Percentiles rank a stretch among this genome's conserved stretches.
Evolutionary conservation across 2,797 vertebrate species (phyloP).

Genomic region (Sebastes vulpes): DNA sequence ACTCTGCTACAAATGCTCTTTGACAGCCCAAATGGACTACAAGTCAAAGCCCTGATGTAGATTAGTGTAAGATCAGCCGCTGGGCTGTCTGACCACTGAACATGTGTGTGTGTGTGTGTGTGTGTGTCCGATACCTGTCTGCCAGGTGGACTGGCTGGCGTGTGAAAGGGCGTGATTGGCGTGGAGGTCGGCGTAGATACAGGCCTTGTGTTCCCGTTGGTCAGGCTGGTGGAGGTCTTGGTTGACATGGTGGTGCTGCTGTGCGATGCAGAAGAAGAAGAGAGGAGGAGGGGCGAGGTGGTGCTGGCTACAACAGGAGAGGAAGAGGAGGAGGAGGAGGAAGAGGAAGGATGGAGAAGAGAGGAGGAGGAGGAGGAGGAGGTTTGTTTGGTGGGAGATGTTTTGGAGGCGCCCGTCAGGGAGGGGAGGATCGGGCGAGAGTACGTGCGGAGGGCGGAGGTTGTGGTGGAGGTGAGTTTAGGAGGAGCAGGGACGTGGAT

Average conservation of each 20-base stretch:
- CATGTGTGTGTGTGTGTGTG: slow-evolving; percentile 12
- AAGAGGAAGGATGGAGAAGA: not conserved
- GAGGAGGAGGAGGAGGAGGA: slow-evolving; percentile 19
- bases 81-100: slow-evolving; percentile 21
- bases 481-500: slow-evolving; percentile 63
- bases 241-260: slow-evolving; percentile 28
- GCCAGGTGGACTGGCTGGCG: slow-evolving; percentile 81
- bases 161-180: slow-evolving; percentile 85
- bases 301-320: slow-evolving; percentile 21
- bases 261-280: slow-evolving; percentile 17
- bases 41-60: slow-evolving; percentile 12
- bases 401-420: slow-evolving; percentile 27
- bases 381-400: slow-evolving; percentile 17
- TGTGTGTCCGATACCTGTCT: slow-evolving; percentile 78
- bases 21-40: slow-evolving; percentile 55
- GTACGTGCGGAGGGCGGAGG: slow-evolving; percentile 69
- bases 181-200: slow-evolving; percentile 67
- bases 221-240: slow-evolving; percentile 73
- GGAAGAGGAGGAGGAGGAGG: not conserved
- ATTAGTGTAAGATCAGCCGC: slow-evolving; percentile 29
- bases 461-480: slow-evolving; percentile 62
- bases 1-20: slow-evolving; percentile 17
- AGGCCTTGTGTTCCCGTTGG: slow-evolving; percentile 78
- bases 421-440: slow-evolving; percentile 70
- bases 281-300: slow-evolving; percentile 4